Percentiles rank a stretch among this genome's conserved stretches.
Evolutionary conservation across 2,888 invertebrate species (phyloP).

Genomic region (Galerucella pusilla): DNA sequence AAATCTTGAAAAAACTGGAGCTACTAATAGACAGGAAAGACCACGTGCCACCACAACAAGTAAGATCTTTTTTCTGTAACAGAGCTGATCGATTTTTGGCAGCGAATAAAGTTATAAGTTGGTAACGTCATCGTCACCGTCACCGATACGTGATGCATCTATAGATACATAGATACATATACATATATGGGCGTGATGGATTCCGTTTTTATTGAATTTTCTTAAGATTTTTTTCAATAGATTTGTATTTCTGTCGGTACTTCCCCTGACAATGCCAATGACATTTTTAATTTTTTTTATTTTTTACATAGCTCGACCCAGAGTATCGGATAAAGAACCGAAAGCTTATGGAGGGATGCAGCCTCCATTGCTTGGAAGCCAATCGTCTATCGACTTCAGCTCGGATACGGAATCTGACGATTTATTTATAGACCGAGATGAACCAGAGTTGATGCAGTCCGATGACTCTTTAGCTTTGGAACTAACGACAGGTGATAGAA

Average conservation of each 20-base stretch:
- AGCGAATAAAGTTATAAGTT: no score
- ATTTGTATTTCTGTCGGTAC: no score
- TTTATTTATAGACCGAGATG: constrained; percentile 63
- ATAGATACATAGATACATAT: no score
- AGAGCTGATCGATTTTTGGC: no score
- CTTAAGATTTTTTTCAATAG: no score
- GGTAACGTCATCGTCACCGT: no score
- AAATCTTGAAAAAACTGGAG: constrained; percentile 50
- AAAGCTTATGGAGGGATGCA: constrained; percentile 58
- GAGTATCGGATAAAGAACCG: constrained; percentile 46
- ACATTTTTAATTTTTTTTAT: constrained; percentile 5
- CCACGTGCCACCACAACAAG: constrained; percentile 72
- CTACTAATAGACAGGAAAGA: constrained; percentile 59
- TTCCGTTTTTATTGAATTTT: no score
- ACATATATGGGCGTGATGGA: no score
- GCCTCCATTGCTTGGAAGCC: constrained; percentile 57
- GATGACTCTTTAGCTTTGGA: constrained; percentile 63
- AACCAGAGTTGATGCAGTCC: constrained; percentile 62
- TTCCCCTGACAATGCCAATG: not conserved
- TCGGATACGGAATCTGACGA: constrained; percentile 62
- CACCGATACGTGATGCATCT: no score
- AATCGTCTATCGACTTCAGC: constrained; percentile 60
- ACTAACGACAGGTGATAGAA: constrained; percentile 57
- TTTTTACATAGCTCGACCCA: constrained; percentile 49
- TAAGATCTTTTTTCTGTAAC: constrained; percentile 44